phyloP scores from a whole-genome alignment of 2,888 invertebrate species.

The Lithodes maja region DNA sequence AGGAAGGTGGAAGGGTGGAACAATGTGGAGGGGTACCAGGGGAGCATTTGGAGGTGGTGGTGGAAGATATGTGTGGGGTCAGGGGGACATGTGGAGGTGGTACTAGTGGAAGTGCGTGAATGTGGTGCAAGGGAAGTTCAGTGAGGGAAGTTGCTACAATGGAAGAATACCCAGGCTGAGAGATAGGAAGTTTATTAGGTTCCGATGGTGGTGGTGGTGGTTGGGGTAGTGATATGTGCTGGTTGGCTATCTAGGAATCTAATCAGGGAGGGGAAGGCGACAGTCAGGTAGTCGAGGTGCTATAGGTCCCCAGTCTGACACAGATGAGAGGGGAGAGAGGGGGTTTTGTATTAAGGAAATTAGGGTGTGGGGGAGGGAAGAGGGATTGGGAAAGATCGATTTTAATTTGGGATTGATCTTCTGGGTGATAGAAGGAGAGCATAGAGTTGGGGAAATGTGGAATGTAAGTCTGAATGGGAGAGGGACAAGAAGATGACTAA shows the following conservation, averaged over 20 bases:
- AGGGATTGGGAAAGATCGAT: background rate
- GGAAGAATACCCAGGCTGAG: background rate
- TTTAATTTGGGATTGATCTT: background rate
- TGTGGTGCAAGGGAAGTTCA: background rate
- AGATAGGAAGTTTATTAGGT: background rate
- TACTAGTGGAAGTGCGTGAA: background rate
- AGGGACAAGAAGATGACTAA: background rate
- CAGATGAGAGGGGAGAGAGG: background rate
- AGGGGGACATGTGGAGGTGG: background rate
- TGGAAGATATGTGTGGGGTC: background rate
- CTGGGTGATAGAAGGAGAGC: background rate
- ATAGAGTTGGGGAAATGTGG: background rate
- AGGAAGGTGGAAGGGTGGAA: background rate
- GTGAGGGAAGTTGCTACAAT: background rate
- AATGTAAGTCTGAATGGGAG: background rate
- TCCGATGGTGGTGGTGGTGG: too few relatives aligned
- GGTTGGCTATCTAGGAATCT: background rate
- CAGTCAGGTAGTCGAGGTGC: slow-evolving; percentile 48
- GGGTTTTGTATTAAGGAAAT: background rate
- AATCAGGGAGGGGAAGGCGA: slow-evolving; percentile 18
- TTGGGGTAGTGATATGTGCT: background rate
- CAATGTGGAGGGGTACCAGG: background rate
- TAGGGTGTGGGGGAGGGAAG: background rate
- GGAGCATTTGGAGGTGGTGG: background rate
- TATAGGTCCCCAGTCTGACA: slow-evolving; percentile 33